Conservation (phyloP, 2,113 vertebrate species). For the Pao palembangensis region DNA sequence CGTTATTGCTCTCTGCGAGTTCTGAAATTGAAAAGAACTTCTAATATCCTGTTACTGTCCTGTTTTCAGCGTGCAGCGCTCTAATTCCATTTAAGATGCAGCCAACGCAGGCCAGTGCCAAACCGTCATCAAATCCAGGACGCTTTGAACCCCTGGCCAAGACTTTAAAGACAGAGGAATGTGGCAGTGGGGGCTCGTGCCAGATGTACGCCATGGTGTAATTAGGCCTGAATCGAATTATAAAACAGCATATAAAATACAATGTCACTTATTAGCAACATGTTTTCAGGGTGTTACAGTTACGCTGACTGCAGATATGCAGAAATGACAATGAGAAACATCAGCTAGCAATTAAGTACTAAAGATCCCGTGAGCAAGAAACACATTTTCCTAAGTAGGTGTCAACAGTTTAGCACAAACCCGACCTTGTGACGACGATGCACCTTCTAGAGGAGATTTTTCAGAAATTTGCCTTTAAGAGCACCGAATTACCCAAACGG, state of each 20-base stretch:
- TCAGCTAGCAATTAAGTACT: constrained; percentile 44
- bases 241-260: constrained; percentile 64
- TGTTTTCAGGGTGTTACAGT: constrained; percentile 41
- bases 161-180: constrained; percentile 72
- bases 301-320: constrained; percentile 15
- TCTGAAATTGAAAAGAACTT: constrained; percentile 59
- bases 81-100: constrained; percentile 71
- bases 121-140: constrained; percentile 72
- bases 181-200: constrained; percentile 62
- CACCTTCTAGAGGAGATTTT: constrained; percentile 8
- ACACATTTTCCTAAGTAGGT: constrained; percentile 41
- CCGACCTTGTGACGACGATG: too few relatives aligned
- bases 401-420: constrained; percentile 24
- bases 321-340: constrained; percentile 18
- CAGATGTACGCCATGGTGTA: constrained; percentile 73
- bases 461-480: constrained; percentile 39
- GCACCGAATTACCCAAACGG: constrained; percentile 16
- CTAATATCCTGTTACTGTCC: constrained; percentile 56
- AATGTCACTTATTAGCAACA: constrained; percentile 58
- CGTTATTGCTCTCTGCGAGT: constrained; percentile 25
- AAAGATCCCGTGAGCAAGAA: constrained; percentile 30
- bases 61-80: constrained; percentile 61
- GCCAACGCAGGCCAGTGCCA: constrained; percentile 71
- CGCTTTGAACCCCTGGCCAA: constrained; percentile 75
- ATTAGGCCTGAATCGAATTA: constrained; percentile 73